Evolutionary conservation across 2,797 vertebrate genomes (phyloP).

Genomic region (Miichthys miiuy): DNA sequence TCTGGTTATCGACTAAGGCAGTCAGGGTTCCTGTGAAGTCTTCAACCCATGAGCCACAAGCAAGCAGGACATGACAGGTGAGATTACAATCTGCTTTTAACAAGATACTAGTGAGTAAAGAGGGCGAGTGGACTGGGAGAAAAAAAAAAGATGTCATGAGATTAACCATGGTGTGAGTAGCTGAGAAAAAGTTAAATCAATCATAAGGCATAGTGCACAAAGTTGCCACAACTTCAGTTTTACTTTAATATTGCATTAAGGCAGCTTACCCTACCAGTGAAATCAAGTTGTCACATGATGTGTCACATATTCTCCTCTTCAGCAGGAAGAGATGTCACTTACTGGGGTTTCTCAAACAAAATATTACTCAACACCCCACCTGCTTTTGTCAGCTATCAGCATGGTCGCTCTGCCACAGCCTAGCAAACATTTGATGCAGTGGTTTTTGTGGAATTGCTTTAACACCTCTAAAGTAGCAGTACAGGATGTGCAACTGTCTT

Average conservation of each 20-base stretch:
- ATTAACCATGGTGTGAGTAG: conserved; percentile 34
- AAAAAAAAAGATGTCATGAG: conserved; percentile 44
- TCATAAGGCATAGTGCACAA: conserved; percentile 29
- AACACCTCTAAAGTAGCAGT: conserved; percentile 36
- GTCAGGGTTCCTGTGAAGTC: conserved; percentile 53
- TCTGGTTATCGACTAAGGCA: conserved; percentile 75
- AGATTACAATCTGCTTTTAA: conserved; percentile 70
- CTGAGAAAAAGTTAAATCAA: conserved; percentile 48
- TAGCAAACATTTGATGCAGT: conserved; percentile 45
- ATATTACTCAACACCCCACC: conserved; percentile 52
- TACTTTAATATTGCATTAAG: conserved; percentile 39
- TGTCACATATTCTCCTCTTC: conserved; percentile 57
- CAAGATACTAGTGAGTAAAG: conserved; percentile 50
- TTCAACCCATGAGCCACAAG: conserved; percentile 61
- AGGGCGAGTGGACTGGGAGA: conserved; percentile 5
- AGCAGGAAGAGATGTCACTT: conserved; percentile 47
- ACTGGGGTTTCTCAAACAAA: conserved; percentile 50
- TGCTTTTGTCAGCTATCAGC: conserved; percentile 44
- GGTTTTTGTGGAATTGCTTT: conserved; percentile 44
- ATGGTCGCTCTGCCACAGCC: conserved; percentile 13
- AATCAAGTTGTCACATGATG: conserved; percentile 51
- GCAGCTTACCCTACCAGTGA: conserved; percentile 26
- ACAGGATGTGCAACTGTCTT: conserved; percentile 60
- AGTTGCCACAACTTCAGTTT: conserved; percentile 40
- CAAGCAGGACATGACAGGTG: conserved; percentile 52